Percentiles rank a stretch among this genome's conserved stretches.
Evolutionary conservation across 2,113 vertebrate genomes (phyloP).

Genomic region (Isichthys henryi): DNA sequence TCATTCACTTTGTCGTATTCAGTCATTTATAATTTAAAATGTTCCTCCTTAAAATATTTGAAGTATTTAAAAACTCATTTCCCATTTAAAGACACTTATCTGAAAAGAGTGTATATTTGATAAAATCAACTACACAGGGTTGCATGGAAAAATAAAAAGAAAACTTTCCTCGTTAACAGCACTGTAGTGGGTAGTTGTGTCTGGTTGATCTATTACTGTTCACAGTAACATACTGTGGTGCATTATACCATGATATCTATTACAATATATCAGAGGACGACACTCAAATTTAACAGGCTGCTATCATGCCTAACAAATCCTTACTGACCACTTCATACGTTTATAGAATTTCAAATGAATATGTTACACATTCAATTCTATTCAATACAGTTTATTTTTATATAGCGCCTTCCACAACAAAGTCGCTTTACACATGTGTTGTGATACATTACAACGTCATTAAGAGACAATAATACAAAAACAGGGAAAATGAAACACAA

Average conservation of each 20-base stretch:
- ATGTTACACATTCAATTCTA: background rate
- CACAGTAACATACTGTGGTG: background rate
- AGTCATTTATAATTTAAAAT: background rate
- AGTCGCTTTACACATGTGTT: background rate
- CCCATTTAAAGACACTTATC: background rate
- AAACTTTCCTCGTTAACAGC: background rate
- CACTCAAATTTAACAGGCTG: background rate
- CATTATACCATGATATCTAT: background rate
- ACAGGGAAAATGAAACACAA: background rate
- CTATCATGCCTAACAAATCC: background rate
- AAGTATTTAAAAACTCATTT: background rate
- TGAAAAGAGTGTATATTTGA: background rate
- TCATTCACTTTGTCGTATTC: background rate
- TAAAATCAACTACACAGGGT: background rate
- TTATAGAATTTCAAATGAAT: background rate
- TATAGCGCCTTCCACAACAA: background rate
- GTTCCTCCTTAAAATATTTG: background rate
- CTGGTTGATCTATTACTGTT: background rate
- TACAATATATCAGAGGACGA: background rate
- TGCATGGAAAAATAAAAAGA: background rate
- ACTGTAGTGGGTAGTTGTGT: background rate
- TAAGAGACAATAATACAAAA: background rate
- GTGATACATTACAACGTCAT: background rate
- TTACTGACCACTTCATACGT: background rate
- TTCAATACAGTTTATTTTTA: background rate